Evolutionary conservation across 2,797 vertebrate species (phyloP).

Genomic region (Lacerta viridis): DNA sequence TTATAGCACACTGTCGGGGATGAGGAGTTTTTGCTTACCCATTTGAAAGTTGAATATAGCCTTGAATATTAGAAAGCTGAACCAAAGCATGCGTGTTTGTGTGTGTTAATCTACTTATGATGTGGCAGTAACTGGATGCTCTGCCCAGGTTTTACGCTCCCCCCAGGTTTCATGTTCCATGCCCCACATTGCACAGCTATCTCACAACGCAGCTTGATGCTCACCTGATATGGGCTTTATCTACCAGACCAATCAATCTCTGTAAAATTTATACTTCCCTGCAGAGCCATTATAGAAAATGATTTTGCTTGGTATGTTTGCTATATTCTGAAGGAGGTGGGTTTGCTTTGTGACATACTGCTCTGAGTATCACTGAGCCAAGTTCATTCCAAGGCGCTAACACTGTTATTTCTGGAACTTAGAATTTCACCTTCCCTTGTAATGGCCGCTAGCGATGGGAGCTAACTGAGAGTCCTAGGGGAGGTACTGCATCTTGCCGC

Average conservation of each 20-base stretch:
- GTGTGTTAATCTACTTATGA: slow-evolving; percentile 22
- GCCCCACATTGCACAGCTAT: slow-evolving; percentile 11
- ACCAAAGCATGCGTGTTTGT: neutral
- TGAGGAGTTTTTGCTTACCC: slow-evolving; percentile 2
- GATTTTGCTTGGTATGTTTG: slow-evolving; percentile 28
- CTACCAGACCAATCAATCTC: slow-evolving; percentile 1
- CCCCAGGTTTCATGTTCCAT: neutral
- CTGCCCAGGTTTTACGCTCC: slow-evolving; percentile 19
- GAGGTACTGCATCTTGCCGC: neutral
- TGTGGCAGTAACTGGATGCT: slow-evolving; percentile 8
- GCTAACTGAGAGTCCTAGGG: neutral
- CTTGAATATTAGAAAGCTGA: neutral
- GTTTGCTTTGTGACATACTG: slow-evolving; percentile 25
- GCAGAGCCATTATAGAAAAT: neutral
- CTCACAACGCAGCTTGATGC: slow-evolving; percentile 24
- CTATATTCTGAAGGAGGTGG: neutral
- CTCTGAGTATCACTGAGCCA: slow-evolving; percentile 31
- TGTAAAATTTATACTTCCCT: slow-evolving; percentile 5
- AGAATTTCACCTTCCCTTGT: neutral
- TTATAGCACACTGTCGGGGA: neutral
- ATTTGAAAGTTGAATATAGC: neutral
- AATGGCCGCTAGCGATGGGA: neutral
- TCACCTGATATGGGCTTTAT: slow-evolving; percentile 9
- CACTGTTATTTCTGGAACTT: neutral
- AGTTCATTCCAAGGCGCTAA: slow-evolving; percentile 7